Evolutionary conservation across 35 echinoderm and acorn worm species (phyloP), one percentile per base, ranked within the genome.

Genomic region (Nesometra sesokonis): DNA sequence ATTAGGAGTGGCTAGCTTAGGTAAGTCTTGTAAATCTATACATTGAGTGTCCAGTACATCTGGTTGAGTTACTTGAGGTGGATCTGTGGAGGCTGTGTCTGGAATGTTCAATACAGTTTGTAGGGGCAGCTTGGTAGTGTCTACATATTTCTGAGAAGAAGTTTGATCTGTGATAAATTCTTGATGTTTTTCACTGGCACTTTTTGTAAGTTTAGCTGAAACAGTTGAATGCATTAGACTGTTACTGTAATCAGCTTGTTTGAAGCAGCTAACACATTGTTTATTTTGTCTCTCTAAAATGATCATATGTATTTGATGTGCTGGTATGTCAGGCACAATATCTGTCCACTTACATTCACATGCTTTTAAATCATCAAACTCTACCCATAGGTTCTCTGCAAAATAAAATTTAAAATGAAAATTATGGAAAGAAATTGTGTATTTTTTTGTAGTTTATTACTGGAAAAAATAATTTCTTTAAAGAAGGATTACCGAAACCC

Each of bases 301-400:
- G 1, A 99, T 40, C 0, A 99, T 77, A 79, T 99, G 96, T 35
- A 90, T 86, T 81, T 99, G 86, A 11, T 85, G 84, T 17, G 92
- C 31, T 32, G 96, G 96, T 46, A 99, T 86, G 35, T 38, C 47
- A 0, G 93, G 96, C 37, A 57, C 81, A 19, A 87, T 32, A 5
- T 35, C 23, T 21, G 80, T 35, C 96, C 96, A 99, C 29, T 77
- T 38, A 19, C 84, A 89, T 3, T 90, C 36, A 37, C 89, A 34
- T 13, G 80, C 57, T 36, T 89, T 78, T 17, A 99, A 36, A 79
- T 94, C 96, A 92, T 99, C 93, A 35, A 88, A 93, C 86, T 99
- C 80, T 32, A 99, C 32, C 96, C 96, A 99, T 31, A 89, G 31
- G 43, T 94, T 86, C 36, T 89, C 95, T 97, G 81, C 33, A 82